A percentile compares a stretch with the other conserved stretches of the same genome.
Evolutionary conservation across 2,888 invertebrate species (phyloP).

Genomic region (Acronicta aceris): DNA sequence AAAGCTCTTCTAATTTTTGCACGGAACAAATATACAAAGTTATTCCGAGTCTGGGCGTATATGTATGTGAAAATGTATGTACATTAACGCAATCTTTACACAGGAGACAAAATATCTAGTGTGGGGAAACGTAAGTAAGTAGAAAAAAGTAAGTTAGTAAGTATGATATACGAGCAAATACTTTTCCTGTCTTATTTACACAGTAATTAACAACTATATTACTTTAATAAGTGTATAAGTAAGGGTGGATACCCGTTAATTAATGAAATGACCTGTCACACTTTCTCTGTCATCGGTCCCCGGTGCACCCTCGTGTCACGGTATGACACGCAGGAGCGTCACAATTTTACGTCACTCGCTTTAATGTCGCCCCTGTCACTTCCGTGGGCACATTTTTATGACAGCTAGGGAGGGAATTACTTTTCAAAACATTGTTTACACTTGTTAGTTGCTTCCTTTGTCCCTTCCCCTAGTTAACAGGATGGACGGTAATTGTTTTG

Average conservation of each 20-base stretch:
- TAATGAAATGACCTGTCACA: conserved; percentile 69
- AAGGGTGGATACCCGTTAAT: conserved; percentile 63
- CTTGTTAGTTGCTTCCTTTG: conserved; percentile 44
- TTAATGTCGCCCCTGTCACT: conserved; percentile 68
- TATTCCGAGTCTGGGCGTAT: too few species aligned
- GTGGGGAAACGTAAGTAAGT: too few species aligned
- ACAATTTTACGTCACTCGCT: conserved; percentile 63
- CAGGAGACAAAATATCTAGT: too few species aligned
- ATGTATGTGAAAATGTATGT: too few species aligned
- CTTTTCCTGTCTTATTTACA: background rate
- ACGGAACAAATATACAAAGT: too few species aligned
- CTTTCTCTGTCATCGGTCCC: conserved; percentile 65
- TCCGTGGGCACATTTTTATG: conserved; percentile 60
- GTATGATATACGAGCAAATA: too few species aligned
- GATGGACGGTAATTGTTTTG: conserved; percentile 36
- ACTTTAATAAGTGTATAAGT: conserved; percentile 7
- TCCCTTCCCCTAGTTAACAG: conserved; percentile 20
- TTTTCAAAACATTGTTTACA: conserved; percentile 61
- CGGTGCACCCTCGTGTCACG: conserved; percentile 62
- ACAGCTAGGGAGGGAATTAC: conserved; percentile 56
- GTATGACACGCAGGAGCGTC: conserved; percentile 68
- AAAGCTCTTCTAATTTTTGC: too few species aligned
- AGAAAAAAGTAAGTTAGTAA: too few species aligned
- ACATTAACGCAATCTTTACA: too few species aligned
- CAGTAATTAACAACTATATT: conserved; percentile 1